Evolutionary conservation across 2,797 vertebrate genomes (phyloP), one percentile per base, ranked within the genome.

Genomic region (Acridotheres tristis): DNA sequence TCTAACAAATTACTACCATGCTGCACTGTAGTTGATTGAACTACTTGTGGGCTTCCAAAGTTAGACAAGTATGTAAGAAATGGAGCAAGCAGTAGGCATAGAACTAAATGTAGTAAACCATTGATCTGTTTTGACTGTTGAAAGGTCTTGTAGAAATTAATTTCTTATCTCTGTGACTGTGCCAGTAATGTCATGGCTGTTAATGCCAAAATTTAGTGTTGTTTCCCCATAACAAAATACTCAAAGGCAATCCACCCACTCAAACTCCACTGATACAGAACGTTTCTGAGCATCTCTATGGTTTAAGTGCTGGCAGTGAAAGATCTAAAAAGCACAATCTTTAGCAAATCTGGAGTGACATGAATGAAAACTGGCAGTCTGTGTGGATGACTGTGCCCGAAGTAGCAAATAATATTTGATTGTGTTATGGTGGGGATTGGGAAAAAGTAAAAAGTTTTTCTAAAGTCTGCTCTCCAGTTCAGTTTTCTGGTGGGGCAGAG

Each of bases 231-330:
- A 74, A 86, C 42, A 84, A 77, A 90, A 57, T 38, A 62, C n/a
- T 88, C 73, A 27, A 95, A 91, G 42, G 22, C 76, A 61, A 38
- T 77, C 85, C 42, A 71, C 76, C 65, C 32, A 53, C 83, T 86
- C 65, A 61, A 57, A 83, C 72, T 67, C 21, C 25, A 15, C 61
- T 84, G 73, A 80, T 34, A 53, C 55, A 76, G 58, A 79, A 67
- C 78, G 80, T 84, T 78, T 86, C 65, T 84, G 67, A 88, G 26
- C 48, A 84, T 72, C 50, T 29, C 76, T 84, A 4, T 71, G 23
- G 29, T 71, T 93, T 87, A 89, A 84, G 23, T 72, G 71, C 66
- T 93, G 71, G 30, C 58, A 93, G 81, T 34, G 92, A 91, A 92
- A 79, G 47, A 47, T 91, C 30, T 87, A 36, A 62, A 79, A 20